Evolutionary conservation across 2,113 vertebrate species (phyloP).

Genomic region (Paracanthobrama guichenoti): DNA sequence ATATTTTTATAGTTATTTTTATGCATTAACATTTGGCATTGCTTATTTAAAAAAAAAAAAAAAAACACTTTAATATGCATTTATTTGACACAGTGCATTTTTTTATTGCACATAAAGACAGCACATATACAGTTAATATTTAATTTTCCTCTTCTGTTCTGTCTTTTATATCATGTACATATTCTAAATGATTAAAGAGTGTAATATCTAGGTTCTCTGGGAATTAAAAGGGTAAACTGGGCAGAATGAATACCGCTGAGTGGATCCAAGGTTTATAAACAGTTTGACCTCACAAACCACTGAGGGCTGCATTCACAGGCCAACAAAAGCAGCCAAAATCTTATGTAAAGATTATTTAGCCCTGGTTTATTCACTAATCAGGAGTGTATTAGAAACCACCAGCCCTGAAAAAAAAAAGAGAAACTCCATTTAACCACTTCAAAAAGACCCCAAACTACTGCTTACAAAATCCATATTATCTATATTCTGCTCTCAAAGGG

Average conservation of each 20-base stretch:
- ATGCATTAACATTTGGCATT: not conserved
- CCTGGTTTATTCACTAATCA: slow-evolving; percentile 56
- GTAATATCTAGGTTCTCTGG: slow-evolving; percentile 42
- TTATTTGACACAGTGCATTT: too few species aligned
- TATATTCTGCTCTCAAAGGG: not conserved
- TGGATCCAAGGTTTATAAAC: slow-evolving; percentile 57
- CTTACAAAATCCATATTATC: not conserved
- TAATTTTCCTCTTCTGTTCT: not conserved
- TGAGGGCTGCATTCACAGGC: slow-evolving; percentile 60
- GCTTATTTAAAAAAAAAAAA: too few species aligned
- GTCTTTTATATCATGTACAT: slow-evolving; percentile 48
- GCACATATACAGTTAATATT: not conserved
- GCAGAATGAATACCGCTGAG: slow-evolving; percentile 48
- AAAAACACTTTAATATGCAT: too few species aligned
- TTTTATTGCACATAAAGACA: not conserved
- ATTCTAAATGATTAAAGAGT: slow-evolving; percentile 47
- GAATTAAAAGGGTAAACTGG: slow-evolving; percentile 34
- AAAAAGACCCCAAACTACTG: not conserved
- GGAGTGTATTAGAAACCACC: slow-evolving; percentile 26
- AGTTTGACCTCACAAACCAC: slow-evolving; percentile 66
- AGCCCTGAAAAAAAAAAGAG: not conserved
- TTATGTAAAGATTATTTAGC: slow-evolving; percentile 66
- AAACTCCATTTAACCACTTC: slow-evolving; percentile 24
- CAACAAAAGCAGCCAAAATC: slow-evolving; percentile 66
- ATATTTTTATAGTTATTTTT: too few species aligned